Base-by-base conservation (phyloP, 2,888 invertebrate species). In the Agrotis clavis region DNA sequence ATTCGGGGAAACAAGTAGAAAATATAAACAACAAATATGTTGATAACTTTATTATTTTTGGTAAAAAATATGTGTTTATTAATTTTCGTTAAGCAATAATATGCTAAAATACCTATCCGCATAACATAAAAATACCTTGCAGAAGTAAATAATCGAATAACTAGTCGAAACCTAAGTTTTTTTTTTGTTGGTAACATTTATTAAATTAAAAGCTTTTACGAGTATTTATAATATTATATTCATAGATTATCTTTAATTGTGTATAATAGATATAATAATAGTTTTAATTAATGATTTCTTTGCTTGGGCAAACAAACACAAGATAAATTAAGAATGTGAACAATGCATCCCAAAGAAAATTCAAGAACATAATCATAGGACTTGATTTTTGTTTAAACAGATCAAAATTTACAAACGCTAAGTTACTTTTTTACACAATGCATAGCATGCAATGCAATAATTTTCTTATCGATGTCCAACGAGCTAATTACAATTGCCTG, bases 171-270 rank as follows among this genome's bases (percentile, higher is more conserved):
- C 9, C 2, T 48, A 9, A 2, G 18, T 16, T 54, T 72, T 48
- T 69, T 70, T 48, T 50, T 73, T 47, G 16, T 11, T 60, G 4
- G 7, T 18, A 16, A 18, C 14, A 67, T 45, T 41, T 48, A 35
- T 67, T 48, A 67, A 63, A 16, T 30, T 60, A 18, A 61, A 41
- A 60, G 0, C 41, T 67, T 5, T 67, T 50, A 67, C 45, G n/a
- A n/a, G n/a, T n/a, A n/a, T n/a, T n/a, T n/a, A n/a, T n/a, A n/a
- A n/a, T n/a, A n/a, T 67, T 45, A 61, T 14, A n/a, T 13, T 3
- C 18, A 19, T 41, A 41, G 47, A 57, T 59, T 25, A 41, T 25
- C 5, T 64, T 64, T 64, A 63, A 56, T 47, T n/a, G 11, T 45
- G 14, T 62, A 18, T 11, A 41, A 41, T 41, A 11, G 41, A 11